These are phyloP conservation scores for Bradypodion ventrale DNA, from an alignment of 2,797 vertebrate genomes.

Conservation along the genomic window DNA sequence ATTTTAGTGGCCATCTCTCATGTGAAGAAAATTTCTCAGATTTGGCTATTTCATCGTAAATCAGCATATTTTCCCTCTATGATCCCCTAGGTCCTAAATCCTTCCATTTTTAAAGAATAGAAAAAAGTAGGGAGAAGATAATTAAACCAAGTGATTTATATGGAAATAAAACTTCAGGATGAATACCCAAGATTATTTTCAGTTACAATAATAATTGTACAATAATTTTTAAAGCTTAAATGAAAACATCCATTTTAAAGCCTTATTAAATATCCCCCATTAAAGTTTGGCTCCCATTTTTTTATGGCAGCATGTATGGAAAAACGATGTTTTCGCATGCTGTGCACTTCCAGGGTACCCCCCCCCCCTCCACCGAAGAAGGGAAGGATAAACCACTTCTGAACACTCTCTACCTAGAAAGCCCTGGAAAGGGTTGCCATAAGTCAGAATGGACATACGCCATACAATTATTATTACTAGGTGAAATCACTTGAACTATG, in stretches of 20 bases:
- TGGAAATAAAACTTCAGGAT: conserved; percentile 56
- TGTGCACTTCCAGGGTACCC: too few relatives aligned
- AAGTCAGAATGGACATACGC: too few relatives aligned
- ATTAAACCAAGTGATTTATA: conserved; percentile 43
- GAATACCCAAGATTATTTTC: conserved; percentile 54
- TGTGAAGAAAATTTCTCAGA: conserved; percentile 31
- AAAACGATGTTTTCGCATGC: conserved; percentile 6
- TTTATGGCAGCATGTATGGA: neutral
- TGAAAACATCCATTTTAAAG: conserved; percentile 38
- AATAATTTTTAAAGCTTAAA: conserved; percentile 44
- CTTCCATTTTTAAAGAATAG: conserved; percentile 28
- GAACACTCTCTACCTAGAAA: too few relatives aligned
- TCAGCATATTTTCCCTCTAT: conserved; percentile 42
- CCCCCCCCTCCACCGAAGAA: too few relatives aligned
- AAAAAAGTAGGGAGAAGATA: too few relatives aligned
- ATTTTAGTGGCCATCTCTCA: conserved; percentile 24
- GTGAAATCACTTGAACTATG: conserved; percentile 1
- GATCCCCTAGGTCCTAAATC: conserved; percentile 45
- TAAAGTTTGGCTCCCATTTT: conserved; percentile 24
- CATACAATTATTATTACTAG: too few relatives aligned
- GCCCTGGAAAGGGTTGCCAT: too few relatives aligned
- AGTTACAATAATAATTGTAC: conserved; percentile 57
- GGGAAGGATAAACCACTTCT: too few relatives aligned
- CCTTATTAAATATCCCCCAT: neutral
- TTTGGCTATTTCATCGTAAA: conserved; percentile 46